Base-by-base conservation (phyloP, 1,140 invertebrate species). In the Diorhabda sublineata region DNA sequence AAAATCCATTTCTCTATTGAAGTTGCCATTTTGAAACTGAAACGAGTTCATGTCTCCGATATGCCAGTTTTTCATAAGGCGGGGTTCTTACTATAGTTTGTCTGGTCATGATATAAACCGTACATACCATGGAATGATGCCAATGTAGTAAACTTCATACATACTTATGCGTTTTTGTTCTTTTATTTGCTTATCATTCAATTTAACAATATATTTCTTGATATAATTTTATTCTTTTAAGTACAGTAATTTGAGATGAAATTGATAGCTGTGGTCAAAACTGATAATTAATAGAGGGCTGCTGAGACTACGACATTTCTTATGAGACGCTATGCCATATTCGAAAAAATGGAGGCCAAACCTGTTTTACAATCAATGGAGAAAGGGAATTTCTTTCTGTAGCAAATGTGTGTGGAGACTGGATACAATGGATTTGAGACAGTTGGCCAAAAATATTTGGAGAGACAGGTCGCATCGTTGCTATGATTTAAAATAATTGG, bases 11-110 rank as follows among this genome's bases (percentile, higher is more conserved):
- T 67, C 69, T 69, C 67, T 71, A 71, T 66, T 66, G 66, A 66
- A 70, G 69, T 71, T 74, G 69, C 71, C 72, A 73, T 75, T 73
- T 75, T 73, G 72, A 75, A 75, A 75, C 70, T 70, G 72, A 64
- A 74, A 69, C 72, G 70, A 73, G 70, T 71, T 75, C 71, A 71
- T 73, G 74, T 69, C 70, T 68, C 68, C 61, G 63, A 68, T 70
- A 73, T 75, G 74, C 72, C 70, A 75, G 72, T 75, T 75, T 75
- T 75, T 75, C 72, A 69, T 68, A 71, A 71, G 67, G 67, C 66
- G 70, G 69, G 65, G 69, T 72, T 71, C 65, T 70, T 65, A 47
- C 63, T 58, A n/a, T 52, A 52, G 47, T 3, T 66, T 71, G 72
- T 73, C 72, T 75, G 67, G 69, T 70, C 71, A 69, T 64, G 68